phyloP scores from a whole-genome alignment of 2,113 vertebrate species.

The Paramisgurnus dabryanus region DNA sequence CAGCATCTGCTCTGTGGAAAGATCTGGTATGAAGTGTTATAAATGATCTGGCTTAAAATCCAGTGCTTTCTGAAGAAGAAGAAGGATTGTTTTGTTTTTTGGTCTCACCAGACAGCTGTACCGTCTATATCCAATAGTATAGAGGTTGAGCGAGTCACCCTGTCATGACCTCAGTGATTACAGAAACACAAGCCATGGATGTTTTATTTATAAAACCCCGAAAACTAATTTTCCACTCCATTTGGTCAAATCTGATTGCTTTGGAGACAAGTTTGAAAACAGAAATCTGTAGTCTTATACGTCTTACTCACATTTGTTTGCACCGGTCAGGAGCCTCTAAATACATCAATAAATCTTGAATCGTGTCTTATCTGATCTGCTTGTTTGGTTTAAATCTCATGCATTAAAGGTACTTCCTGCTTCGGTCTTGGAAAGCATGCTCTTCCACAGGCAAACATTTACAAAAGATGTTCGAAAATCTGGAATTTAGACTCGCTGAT shows the following conservation, averaged over 20 bases:
- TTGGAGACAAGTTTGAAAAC: neutral
- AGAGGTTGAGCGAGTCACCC: neutral
- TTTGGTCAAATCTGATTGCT: slow-evolving; percentile 8
- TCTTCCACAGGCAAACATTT: slow-evolving; percentile 55
- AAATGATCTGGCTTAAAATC: slow-evolving; percentile 16
- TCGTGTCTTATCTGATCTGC: slow-evolving; percentile 50
- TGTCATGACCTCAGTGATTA: neutral
- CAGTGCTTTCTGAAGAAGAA: slow-evolving; percentile 27
- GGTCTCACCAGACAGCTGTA: slow-evolving; percentile 47
- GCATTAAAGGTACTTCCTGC: slow-evolving; percentile 51
- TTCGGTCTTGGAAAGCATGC: slow-evolving; percentile 41
- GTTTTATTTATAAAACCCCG: slow-evolving; percentile 3
- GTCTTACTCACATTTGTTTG: neutral
- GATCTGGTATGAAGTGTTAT: slow-evolving; percentile 31
- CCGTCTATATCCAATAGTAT: slow-evolving; percentile 23
- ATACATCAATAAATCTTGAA: slow-evolving; percentile 46
- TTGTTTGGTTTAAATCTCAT: slow-evolving; percentile 54
- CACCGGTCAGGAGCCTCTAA: slow-evolving; percentile 31
- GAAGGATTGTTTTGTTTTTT: slow-evolving; percentile 37
- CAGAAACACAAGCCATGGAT: neutral
- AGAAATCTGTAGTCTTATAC: neutral
- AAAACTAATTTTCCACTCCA: slow-evolving; percentile 11
- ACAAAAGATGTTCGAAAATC: slow-evolving; percentile 55
- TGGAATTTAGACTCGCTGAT: slow-evolving; percentile 40
- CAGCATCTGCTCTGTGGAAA: slow-evolving; percentile 26